A percentile compares a stretch with the other conserved stretches of the same genome.
Conservation (phyloP, 2,797 vertebrate species). For the Sardinella longiceps region DNA sequence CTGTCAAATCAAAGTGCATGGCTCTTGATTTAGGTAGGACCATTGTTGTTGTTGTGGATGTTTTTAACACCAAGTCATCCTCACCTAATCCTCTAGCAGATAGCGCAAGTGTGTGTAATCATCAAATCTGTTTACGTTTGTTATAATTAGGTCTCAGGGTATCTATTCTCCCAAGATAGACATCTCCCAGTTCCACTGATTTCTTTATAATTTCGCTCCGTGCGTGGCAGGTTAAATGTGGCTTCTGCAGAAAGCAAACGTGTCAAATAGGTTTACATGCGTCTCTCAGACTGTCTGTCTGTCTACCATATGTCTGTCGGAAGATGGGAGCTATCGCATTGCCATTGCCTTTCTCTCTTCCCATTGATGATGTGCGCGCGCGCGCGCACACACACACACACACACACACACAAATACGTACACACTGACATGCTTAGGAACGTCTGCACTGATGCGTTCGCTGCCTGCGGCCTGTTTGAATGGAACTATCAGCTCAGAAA, state of each 20-base stretch:
- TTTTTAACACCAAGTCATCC: neutral
- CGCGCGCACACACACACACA: neutral
- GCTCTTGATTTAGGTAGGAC: neutral
- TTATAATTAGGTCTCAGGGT: neutral
- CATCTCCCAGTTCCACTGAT: neutral
- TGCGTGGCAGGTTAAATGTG: slow-evolving; percentile 7
- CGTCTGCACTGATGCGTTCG: neutral
- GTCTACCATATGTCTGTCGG: neutral
- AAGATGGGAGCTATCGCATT: neutral
- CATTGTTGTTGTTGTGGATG: neutral
- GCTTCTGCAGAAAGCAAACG: neutral
- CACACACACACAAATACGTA: neutral
- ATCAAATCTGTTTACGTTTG: neutral
- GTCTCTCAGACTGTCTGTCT: neutral
- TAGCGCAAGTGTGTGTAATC: neutral
- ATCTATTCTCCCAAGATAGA: neutral
- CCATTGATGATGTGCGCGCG: too few relatives aligned
- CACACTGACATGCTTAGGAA: neutral
- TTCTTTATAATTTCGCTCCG: neutral
- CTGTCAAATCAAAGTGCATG: neutral
- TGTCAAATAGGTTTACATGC: neutral
- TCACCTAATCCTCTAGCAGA: neutral
- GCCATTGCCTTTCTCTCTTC: neutral
- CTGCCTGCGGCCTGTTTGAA: neutral
- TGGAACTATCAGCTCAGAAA: slow-evolving; percentile 2